phyloP scores from a whole-genome alignment of 2,113 vertebrate species.

The Triplophysa tibetana region DNA sequence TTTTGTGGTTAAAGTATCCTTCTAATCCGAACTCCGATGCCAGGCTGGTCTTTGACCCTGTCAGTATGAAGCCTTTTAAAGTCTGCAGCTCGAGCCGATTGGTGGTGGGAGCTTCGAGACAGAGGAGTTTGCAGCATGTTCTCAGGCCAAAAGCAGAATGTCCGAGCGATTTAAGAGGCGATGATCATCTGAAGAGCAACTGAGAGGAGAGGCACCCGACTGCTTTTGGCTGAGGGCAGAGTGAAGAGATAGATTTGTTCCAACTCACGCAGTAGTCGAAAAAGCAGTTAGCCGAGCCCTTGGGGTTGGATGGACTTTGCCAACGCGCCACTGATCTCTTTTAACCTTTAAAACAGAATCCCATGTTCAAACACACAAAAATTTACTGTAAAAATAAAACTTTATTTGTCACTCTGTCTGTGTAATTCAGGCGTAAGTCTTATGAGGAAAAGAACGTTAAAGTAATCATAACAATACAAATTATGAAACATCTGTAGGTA shows the following conservation, averaged over 20 bases:
- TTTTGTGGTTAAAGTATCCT: constrained; percentile 31
- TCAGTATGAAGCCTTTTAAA: constrained; percentile 35
- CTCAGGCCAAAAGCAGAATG: constrained; percentile 34
- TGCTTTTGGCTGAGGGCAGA: constrained; percentile 40
- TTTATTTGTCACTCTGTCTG: background rate
- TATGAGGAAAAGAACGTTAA: no score
- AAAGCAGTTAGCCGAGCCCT: constrained; percentile 32
- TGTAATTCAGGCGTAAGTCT: no score
- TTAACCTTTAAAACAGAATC: constrained; percentile 4
- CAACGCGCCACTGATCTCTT: constrained; percentile 13
- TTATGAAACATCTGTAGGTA: no score
- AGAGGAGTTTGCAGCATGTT: constrained; percentile 40
- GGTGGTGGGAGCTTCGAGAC: constrained; percentile 27
- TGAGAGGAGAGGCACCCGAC: constrained; percentile 3
- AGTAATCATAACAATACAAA: no score
- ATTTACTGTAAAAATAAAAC: background rate
- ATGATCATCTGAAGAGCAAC: constrained; percentile 27
- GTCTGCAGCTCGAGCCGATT: constrained; percentile 18
- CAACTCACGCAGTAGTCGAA: constrained; percentile 28
- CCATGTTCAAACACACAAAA: background rate
- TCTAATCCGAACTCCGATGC: constrained; percentile 19
- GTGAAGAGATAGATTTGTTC: constrained; percentile 37
- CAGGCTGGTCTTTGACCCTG: constrained; percentile 21
- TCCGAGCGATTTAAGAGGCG: constrained; percentile 42
- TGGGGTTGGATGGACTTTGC: background rate